Evolutionary conservation across 2,888 invertebrate species (phyloP), one percentile per base, ranked within the genome.

Genomic region (Nemoura dubitans): DNA sequence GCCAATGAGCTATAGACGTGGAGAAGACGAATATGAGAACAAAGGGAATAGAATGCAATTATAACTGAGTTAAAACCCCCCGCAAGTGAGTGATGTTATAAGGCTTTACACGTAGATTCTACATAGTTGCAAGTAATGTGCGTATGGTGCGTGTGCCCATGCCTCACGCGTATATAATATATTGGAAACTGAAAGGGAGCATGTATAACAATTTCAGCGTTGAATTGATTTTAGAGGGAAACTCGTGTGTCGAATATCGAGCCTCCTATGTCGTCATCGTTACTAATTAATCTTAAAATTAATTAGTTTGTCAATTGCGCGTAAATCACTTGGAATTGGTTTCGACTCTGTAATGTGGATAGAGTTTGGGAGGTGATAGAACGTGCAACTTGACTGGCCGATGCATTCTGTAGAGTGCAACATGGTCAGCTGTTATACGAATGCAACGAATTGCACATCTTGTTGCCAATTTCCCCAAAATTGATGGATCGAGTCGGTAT

Each of bases 1-100:
- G 59, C 59, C 59, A 59, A 59, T 59, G 59, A 59, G 59, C 59
- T 59, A 59, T 59, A 59, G 59, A 59, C 59, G 21, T 16, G 59
- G 14, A 59, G 16, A 21, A 59, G 59, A 59, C 59, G 59, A 59
- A 59, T 59, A 59, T 59, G 21, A 59, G 59, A 59, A 59, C 59
- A 59, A 59, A 59, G 59, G 59, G 59, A 59, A 59, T 59, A 59
- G 59, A 59, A 59, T 59, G 59, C 59, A 59, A 59, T 59, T 59
- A 59, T 21, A 59, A 59, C 16, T 7, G 14, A 10, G 5, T n/a
- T 21, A 1, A 10, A 21, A 59, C 59, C 59, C 59, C 59, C 14
- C 59, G 59, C 59, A 14, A 59, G 59, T 59, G 59, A 59, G 59
- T 59, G 59, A 59, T 59, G 59, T 59, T 59, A 59, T 16, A 59